These are phyloP conservation scores for Creontiades dilutus DNA, from an alignment of 2,888 invertebrate genomes.

Conservation along the genomic window DNA sequence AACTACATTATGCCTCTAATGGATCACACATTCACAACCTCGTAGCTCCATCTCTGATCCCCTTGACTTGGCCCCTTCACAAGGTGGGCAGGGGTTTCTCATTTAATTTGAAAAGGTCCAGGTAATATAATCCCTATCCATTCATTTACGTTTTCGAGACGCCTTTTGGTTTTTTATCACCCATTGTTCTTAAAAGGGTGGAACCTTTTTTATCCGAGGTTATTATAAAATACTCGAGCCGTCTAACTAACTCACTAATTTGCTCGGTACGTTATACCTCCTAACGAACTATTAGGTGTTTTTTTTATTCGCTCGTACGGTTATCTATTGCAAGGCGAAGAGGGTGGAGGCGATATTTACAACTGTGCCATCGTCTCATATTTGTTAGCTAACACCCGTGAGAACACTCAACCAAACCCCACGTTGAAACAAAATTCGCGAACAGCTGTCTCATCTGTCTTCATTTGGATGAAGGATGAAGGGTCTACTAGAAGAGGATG, in stretches of 20 bases:
- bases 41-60: not conserved
- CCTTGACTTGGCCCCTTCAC: not conserved
- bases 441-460: too few relatives aligned
- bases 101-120: not conserved
- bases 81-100: slow-evolving; percentile 17
- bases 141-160: slow-evolving; percentile 37
- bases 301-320: slow-evolving; percentile 2
- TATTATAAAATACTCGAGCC: slow-evolving; percentile 16
- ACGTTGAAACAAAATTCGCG: not conserved
- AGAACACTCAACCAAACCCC: not conserved
- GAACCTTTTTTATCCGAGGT: not conserved
- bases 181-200: slow-evolving; percentile 41
- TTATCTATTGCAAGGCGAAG: not conserved
- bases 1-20: slow-evolving; percentile 7
- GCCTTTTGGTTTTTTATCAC: slow-evolving; percentile 11
- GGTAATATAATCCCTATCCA: slow-evolving; percentile 27
- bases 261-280: not conserved
- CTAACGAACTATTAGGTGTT: not conserved
- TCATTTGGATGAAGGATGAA: too few relatives aligned
- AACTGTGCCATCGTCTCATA: not conserved
- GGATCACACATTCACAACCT: slow-evolving; percentile 40
- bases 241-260: slow-evolving; percentile 39
- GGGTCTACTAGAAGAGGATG: too few relatives aligned
- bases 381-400: not conserved
- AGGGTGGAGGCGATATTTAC: not conserved